A percentile compares a stretch with the other conserved stretches of the same genome.
phyloP scores from a whole-genome alignment of 2,888 invertebrate genomes.

The Agrotis exclamationis region DNA sequence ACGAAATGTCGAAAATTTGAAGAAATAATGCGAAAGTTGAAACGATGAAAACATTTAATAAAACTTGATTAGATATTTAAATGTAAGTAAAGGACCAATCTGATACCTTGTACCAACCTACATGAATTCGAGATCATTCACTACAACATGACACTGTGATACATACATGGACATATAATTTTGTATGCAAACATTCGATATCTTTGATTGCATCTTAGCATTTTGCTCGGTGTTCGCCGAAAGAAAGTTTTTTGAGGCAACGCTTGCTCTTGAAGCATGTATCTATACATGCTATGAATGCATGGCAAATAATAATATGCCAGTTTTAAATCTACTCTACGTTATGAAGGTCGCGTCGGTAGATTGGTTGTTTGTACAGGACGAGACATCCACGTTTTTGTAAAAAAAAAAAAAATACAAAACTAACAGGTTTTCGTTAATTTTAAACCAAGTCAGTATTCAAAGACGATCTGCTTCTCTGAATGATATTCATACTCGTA shows the following conservation, averaged over 20 bases:
- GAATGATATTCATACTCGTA: neutral
- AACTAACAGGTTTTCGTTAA: slow-evolving; percentile 19
- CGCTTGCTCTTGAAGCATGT: neutral
- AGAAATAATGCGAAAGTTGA: neutral
- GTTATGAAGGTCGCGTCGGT: neutral
- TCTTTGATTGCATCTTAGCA: neutral
- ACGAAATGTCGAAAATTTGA: slow-evolving; percentile 26
- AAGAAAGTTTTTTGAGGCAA: neutral
- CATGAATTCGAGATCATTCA: slow-evolving; percentile 27
- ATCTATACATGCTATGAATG: neutral
- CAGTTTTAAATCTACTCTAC: neutral
- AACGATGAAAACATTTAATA: slow-evolving; percentile 18
- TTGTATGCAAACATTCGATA: neutral
- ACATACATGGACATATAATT: slow-evolving; percentile 20
- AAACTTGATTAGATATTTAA: slow-evolving; percentile 27
- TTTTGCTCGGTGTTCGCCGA: slow-evolving; percentile 13
- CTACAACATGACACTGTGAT: slow-evolving; percentile 40
- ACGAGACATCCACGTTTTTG: neutral
- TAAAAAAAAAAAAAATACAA: slow-evolving; percentile 1
- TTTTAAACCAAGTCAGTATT: slow-evolving; percentile 59
- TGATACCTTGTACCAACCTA: slow-evolving; percentile 16
- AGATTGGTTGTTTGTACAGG: neutral
- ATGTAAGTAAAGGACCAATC: slow-evolving; percentile 59
- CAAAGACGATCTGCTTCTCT: slow-evolving; percentile 26
- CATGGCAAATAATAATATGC: neutral